These are phyloP conservation scores for Apogon talboti DNA, from an alignment of 2,797 vertebrate genomes.

Conservation along the genomic window DNA sequence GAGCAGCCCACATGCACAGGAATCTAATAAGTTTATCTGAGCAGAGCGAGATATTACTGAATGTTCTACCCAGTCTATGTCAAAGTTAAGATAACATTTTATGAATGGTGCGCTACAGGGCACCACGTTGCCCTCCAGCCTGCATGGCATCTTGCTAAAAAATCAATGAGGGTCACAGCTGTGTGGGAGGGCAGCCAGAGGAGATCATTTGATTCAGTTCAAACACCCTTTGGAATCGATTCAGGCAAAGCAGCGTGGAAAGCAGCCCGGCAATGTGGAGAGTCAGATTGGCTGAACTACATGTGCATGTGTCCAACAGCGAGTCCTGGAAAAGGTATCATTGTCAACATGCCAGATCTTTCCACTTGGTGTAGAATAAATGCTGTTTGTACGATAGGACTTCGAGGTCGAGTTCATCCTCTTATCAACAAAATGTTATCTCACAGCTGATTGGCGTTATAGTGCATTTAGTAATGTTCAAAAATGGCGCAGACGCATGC, in stretches of 20 bases:
- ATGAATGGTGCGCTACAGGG: slow-evolving; percentile 75
- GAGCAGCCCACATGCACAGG: slow-evolving; percentile 4
- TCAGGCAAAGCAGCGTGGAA: slow-evolving; percentile 35
- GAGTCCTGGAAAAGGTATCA: slow-evolving; percentile 29
- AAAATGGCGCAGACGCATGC: background rate
- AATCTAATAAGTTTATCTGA: slow-evolving; percentile 1
- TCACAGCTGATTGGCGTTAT: background rate
- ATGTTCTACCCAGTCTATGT: slow-evolving; percentile 33
- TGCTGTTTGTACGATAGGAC: background rate
- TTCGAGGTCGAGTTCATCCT: background rate
- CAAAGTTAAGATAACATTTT: slow-evolving; percentile 53
- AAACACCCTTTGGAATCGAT: slow-evolving; percentile 72
- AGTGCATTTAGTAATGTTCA: slow-evolving; percentile 11
- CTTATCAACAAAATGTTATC: slow-evolving; percentile 5
- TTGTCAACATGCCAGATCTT: slow-evolving; percentile 20
- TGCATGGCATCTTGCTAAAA: slow-evolving; percentile 61
- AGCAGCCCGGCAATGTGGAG: slow-evolving; percentile 26
- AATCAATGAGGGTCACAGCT: slow-evolving; percentile 80
- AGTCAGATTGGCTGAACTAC: background rate
- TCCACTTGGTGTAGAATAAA: slow-evolving; percentile 1
- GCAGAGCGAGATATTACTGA: background rate
- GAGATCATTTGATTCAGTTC: slow-evolving; percentile 71
- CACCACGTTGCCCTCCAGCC: slow-evolving; percentile 76
- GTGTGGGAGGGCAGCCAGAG: slow-evolving; percentile 67
- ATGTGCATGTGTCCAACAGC: background rate